Conservation (phyloP, 2,797 vertebrate genomes). For the Dendrocincla tyrannina region DNA sequence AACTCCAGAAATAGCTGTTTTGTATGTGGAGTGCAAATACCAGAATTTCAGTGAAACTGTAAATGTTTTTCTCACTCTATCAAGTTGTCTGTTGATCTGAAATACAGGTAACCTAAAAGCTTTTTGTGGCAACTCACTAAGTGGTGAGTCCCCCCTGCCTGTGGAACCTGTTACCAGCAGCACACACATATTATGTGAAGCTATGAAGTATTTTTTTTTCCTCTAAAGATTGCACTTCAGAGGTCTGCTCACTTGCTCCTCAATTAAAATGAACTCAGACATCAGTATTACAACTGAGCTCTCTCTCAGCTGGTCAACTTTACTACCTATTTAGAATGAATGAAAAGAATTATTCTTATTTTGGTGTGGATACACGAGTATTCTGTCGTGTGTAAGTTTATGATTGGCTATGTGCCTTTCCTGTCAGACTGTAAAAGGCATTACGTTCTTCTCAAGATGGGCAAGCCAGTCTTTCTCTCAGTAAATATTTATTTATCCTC, state of each 20-base stretch:
- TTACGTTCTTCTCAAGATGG: neutral
- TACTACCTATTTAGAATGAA: neutral
- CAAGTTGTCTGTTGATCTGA: neutral
- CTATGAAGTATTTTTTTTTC: neutral
- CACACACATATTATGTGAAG: neutral
- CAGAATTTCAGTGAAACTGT: neutral
- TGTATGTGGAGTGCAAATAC: neutral
- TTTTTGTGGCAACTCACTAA: neutral
- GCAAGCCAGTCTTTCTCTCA: neutral
- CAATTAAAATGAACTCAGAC: neutral
- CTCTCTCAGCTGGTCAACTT: neutral
- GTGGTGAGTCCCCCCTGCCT: neutral
- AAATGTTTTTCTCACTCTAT: neutral
- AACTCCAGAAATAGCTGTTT: neutral
- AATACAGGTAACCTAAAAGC: neutral
- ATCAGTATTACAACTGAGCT: neutral
- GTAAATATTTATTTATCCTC: neutral
- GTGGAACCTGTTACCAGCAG: neutral
- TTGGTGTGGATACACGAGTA: rapidly evolving
- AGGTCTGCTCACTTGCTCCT: neutral
- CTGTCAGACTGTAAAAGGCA: neutral
- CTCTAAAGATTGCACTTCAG: neutral
- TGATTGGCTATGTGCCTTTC: neutral
- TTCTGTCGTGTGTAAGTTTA: neutral
- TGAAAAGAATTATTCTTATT: neutral